These are phyloP conservation scores for Priocnemis perturbator DNA, from an alignment of 2,888 invertebrate genomes.

Conservation along the genomic window DNA sequence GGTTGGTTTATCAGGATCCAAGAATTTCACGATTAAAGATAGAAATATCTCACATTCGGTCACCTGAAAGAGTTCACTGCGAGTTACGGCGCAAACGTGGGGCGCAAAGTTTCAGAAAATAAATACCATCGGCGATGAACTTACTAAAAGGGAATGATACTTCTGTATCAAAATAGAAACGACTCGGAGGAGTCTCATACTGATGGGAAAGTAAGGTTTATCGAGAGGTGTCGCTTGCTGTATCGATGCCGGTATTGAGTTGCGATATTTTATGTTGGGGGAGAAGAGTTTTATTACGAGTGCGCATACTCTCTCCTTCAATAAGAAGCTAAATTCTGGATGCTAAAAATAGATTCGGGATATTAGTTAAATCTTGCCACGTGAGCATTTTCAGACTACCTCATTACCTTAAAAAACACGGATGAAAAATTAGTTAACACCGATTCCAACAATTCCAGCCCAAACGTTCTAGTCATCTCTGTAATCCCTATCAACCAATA, in stretches of 20 bases:
- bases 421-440: constrained; percentile 91
- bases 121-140: constrained; percentile 59
- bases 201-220: constrained; percentile 97
- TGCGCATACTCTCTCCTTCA: constrained; percentile 98
- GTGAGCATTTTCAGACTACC: constrained; percentile 15
- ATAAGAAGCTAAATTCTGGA: constrained; percentile 93
- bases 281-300: constrained; percentile 98
- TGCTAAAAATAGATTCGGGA: constrained; percentile 80
- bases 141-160: constrained; percentile 92
- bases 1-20: constrained; percentile 96
- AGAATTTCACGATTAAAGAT: constrained; percentile 96
- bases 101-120: neutral
- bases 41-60: constrained; percentile 99
- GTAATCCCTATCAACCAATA: constrained; percentile 96
- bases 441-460: constrained; percentile 95
- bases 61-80: constrained; percentile 77
- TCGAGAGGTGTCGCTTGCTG: constrained; percentile 84
- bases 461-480: constrained; percentile 98
- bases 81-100: neutral
- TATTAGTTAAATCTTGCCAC: neutral
- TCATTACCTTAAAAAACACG: constrained; percentile 86
- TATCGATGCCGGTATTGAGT: constrained; percentile 78
- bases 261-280: constrained; percentile 97
- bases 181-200: constrained; percentile 94
- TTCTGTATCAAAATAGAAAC: constrained; percentile 95